phyloP scores from a whole-genome alignment of 2,797 vertebrate species.

The Eospalax fontanierii region DNA sequence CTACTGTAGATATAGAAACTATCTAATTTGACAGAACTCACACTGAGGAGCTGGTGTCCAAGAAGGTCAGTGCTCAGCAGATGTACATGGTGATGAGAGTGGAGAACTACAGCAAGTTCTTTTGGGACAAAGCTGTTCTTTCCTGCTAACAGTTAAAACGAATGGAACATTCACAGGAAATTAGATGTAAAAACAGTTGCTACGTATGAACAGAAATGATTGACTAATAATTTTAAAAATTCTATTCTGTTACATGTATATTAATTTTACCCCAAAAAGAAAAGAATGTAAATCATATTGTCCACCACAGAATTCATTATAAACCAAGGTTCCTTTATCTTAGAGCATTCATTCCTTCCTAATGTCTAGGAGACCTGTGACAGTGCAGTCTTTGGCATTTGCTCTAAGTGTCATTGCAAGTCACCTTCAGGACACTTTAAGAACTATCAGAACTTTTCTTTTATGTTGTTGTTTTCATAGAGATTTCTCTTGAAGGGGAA shows the following conservation, averaged over 20 bases:
- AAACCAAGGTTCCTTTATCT: background rate
- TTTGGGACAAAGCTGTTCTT: background rate
- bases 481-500: constrained; percentile 78
- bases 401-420: constrained; percentile 29
- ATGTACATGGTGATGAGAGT: background rate
- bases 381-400: background rate
- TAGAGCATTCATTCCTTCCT: constrained; percentile 37
- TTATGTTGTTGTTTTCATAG: constrained; percentile 80
- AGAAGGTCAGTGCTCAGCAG: background rate
- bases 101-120: background rate
- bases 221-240: constrained; percentile 4
- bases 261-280: background rate
- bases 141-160: background rate
- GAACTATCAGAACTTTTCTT: constrained; percentile 28
- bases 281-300: constrained; percentile 17
- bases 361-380: background rate
- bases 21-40: background rate
- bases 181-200: background rate
- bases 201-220: background rate
- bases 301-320: background rate
- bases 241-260: background rate
- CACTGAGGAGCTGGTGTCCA: background rate
- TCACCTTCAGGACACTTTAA: constrained; percentile 66
- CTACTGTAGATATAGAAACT: background rate
- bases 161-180: background rate